Evolutionary conservation across 2,888 invertebrate genomes (phyloP), one percentile per base, ranked within the genome.

Genomic region (Cylindroiulus punctatus): DNA sequence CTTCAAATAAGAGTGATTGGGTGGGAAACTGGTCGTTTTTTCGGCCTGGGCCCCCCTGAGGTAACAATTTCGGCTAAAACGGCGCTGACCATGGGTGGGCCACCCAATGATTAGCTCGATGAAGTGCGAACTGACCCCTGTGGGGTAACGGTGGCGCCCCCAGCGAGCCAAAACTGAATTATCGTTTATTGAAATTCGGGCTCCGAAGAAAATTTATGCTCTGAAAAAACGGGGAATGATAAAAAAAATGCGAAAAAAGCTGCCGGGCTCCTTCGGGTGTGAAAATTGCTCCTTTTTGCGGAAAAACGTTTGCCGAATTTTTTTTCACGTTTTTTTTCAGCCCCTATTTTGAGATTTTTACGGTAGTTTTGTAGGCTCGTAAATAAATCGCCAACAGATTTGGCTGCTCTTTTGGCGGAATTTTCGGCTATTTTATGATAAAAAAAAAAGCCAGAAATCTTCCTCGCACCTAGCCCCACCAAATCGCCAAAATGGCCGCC

Each of bases 81-180:
- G 65, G 26, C 65, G 26, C 10, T 65, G 65, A 10, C 26, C 65
- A 65, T 65, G 65, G 65, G 65, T 65, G 65, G 65, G 26, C 65
- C 65, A 65, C 65, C 65, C 65, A 7, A 26, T 65, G 65, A 65
- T 65, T 65, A 65, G 22, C 65, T 65, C 65, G 65, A 65, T 65
- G 65, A 65, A 65, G 65, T 65, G 65, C 65, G 65, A 65, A 65
- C 65, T 65, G 65, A 65, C 65, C 65, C 65, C 65, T 26, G 65
- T 65, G 65, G 65, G 65, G 65, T 65, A 65, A 65, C 22, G 26
- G 22, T 65, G 65, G 65, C 65, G 65, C 65, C 65, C 65, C 26
- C 8, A 65, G 65, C 65, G 26, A 65, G 26, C 22, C n/a, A 4
- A 65, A 65, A 26, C 22, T 65, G 26, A 65, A 65, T 65, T 65